A percentile compares a stretch with the other conserved stretches of the same genome.
phyloP scores from a whole-genome alignment of 2,113 vertebrate genomes.

The Microcebus jonahi region DNA sequence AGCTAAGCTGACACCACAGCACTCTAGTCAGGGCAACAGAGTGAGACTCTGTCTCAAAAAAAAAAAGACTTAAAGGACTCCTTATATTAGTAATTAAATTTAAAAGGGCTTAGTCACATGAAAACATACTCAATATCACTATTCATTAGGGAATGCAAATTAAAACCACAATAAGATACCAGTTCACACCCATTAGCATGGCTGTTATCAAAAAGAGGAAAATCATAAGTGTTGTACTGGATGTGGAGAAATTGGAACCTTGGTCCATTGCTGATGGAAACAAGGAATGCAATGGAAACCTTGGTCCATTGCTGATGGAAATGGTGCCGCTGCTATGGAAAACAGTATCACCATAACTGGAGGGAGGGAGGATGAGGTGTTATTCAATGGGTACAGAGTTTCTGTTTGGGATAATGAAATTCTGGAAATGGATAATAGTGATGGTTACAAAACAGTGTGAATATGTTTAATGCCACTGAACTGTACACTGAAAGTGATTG shows the following conservation, averaged over 20 bases:
- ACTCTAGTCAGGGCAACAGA: too few species aligned
- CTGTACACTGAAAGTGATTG: background rate
- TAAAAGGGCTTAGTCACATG: background rate
- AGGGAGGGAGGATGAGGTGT: background rate
- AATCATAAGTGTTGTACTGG: background rate
- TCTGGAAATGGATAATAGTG: background rate
- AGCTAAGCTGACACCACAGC: too few species aligned
- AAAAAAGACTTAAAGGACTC: background rate
- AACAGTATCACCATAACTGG: background rate
- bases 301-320: background rate
- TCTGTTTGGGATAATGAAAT: background rate
- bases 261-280: background rate
- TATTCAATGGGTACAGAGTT: background rate
- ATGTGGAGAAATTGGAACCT: background rate
- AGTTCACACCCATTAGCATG: background rate
- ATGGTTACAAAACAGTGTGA: background rate
- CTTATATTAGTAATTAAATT: constrained; percentile 14
- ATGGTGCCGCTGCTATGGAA: background rate
- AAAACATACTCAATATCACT: background rate
- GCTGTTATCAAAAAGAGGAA: background rate
- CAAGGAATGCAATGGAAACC: too few species aligned
- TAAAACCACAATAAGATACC: background rate
- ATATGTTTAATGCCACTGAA: background rate
- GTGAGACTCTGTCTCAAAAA: too few species aligned
- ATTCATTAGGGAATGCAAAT: constrained; percentile 8